Base-by-base conservation (phyloP, 2,113 vertebrate species). In the Poicephalus gulielmi region DNA sequence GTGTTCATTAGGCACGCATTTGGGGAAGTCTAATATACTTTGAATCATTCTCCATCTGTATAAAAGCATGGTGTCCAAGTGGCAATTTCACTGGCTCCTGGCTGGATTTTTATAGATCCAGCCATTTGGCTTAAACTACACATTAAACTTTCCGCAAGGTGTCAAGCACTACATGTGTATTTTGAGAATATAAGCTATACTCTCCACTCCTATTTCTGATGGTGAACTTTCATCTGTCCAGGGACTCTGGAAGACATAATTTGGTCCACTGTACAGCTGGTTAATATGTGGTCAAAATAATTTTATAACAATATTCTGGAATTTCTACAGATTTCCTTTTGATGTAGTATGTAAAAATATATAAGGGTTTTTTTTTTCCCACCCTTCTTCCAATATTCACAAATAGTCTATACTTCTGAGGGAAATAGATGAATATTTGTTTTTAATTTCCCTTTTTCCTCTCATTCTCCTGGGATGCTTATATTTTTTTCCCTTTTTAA, bases 301-400 rank as follows among this genome's bases (percentile, higher is more conserved):
- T 43, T 83, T 60, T 64, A 30, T 12, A 50, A 37, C 1, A 78
- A 19, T 47, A 46, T 57, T 66, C 24, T 80, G 9, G 17, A 86
- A 62, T 33, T 4, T 57, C 13, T 43, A 73, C n/a, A 86, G 35
- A 80, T 77, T 64, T 86, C 2, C 23, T 4, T 46, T 55, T 50
- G 15, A 62, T 52, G 10, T 11, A 16, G 5, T 13, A 69, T 66
- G 25, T 10, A 86, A 73, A 3, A 66, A n/a, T 60, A 55, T 43
- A 55, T 63, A 64, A 59, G 8, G 22, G 0, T 0, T 8, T 11
- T 18, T 0, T 13, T 0, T 4, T 0, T 1, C 5, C 2, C 2
- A 0, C 0, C 2, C 6, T 28, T 39, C 17, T 78, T 86, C 47
- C 7, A 25, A 2, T n/a, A 8, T 69, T 81, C n/a, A 31, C 47